phyloP scores from a whole-genome alignment of 2,888 invertebrate species.

The Drosophila meridionalis region DNA sequence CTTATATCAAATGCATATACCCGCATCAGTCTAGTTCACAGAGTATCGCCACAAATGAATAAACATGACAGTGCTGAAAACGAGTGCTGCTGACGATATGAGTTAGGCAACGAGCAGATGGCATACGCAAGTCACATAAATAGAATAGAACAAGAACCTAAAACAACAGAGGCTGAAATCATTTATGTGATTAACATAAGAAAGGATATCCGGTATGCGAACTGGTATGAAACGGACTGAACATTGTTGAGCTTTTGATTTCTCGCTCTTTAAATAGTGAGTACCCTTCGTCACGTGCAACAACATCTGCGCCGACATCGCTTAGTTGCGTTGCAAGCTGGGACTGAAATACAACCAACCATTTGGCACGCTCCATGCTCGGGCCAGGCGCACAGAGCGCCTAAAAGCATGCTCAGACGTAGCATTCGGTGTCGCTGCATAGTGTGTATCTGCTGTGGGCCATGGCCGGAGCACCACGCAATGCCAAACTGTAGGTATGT shows the following conservation, averaged over 20 bases:
- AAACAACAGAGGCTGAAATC: background rate
- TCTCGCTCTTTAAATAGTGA: conserved; percentile 4
- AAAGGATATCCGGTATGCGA: conserved; percentile 12
- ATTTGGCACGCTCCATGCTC: conserved; percentile 71
- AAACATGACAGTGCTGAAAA: conserved; percentile 34
- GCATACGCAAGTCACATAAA: conserved; percentile 39
- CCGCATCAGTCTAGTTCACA: conserved; percentile 2
- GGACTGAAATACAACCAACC: conserved; percentile 69
- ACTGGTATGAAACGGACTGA: background rate
- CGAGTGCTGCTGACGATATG: conserved; percentile 12
- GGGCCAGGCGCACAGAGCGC: conserved; percentile 71
- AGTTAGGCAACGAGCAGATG: conserved; percentile 33
- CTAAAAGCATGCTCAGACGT: conserved; percentile 68
- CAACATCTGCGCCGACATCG: conserved; percentile 16
- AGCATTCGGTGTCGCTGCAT: conserved; percentile 14
- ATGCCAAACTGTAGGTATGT: conserved; percentile 32
- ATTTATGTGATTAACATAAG: conserved; percentile 2
- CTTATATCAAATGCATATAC: background rate
- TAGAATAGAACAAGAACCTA: conserved; percentile 12
- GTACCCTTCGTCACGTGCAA: conserved; percentile 1
- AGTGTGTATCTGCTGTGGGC: conserved; percentile 18
- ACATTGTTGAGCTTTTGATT: background rate
- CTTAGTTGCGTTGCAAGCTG: conserved; percentile 40
- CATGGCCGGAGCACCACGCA: conserved; percentile 58
- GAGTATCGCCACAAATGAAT: conserved; percentile 32